phyloP scores from a whole-genome alignment of 2,113 vertebrate genomes.

The Crotophaga sulcirostris region DNA sequence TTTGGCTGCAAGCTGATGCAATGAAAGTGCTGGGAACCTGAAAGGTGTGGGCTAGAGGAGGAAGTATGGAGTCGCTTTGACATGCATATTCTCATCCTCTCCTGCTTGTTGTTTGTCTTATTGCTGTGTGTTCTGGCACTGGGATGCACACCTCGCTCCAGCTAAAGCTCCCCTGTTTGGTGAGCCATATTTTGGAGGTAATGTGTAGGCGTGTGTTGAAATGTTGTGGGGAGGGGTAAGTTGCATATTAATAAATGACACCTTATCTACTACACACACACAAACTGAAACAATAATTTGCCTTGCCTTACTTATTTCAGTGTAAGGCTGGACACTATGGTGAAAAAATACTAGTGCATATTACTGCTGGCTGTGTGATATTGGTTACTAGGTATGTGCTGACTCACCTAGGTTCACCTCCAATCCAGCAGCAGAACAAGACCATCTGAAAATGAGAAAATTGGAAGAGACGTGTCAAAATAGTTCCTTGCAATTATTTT shows the following conservation, averaged over 20 bases:
- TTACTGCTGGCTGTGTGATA: constrained; percentile 33
- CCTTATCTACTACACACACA: constrained; percentile 19
- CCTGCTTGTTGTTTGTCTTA: constrained; percentile 6
- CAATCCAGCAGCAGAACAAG: neutral
- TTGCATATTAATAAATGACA: neutral
- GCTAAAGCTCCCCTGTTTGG: neutral
- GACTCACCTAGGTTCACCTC: neutral
- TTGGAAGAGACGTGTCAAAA: neutral
- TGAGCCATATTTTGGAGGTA: constrained; percentile 7
- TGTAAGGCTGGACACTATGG: neutral
- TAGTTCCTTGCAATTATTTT: neutral
- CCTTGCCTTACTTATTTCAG: constrained; percentile 18
- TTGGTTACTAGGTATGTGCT: neutral
- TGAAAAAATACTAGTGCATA: neutral
- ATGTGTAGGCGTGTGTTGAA: constrained; percentile 42
- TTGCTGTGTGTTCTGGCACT: constrained; percentile 52
- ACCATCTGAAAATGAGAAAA: neutral
- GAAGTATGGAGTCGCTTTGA: constrained; percentile 8
- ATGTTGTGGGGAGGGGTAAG: neutral
- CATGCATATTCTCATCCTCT: constrained; percentile 36
- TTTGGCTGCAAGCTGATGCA: neutral
- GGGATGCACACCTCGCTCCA: neutral
- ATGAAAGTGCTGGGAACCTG: constrained; percentile 34
- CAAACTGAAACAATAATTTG: constrained; percentile 26
- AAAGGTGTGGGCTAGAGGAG: constrained; percentile 34